Evolutionary conservation across 2,888 invertebrate genomes (phyloP), one percentile per base, ranked within the genome.

Genomic region (Patella ulyssiponensis): DNA sequence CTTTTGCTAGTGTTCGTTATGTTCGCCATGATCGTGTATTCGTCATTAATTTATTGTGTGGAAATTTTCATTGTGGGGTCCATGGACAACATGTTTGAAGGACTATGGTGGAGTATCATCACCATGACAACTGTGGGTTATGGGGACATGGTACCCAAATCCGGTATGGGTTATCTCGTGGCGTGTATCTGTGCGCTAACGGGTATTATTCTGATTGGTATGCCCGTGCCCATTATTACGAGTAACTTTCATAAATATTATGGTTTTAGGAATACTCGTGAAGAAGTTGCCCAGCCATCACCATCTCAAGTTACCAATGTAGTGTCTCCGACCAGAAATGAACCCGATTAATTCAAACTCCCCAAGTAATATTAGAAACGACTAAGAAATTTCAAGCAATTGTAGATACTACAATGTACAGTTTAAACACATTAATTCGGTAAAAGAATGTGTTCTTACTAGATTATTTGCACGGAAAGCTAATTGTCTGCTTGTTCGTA

Each of bases 161-260:
- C 88, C 7, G 83, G 82, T 51, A 44, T 83, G 3, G 90, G 89
- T 3, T 87, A 86, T 74, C 69, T 90, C 0, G 82, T 90, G 11
- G 89, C 86, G 11, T 78, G 82, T 27, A 33, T 89, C 27, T 88
- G 89, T 79, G 88, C 89, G 1, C 77, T 90, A n/a, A 82, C 86
- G 7, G 90, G 90, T 14, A 86, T 90, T 9, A 82, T 90, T 20
- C 83, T 89, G 14, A 86, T 90, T n/a, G 88, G 88, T 2, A 85
- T 90, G 80, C 88, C 89, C 3, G 88, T 90, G 0, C 90, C 90
- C 3, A 87, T 90, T 27, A 90, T 90, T 69, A 89, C 89, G 27
- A 88, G 87, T 58, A 90, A 90, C 77, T 90, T 90, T 74, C 85
- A 88, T 52, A 81, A 87, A 11, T 90, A 89, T 80, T 90, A 90